phyloP scores from a whole-genome alignment of 2,797 vertebrate species.

The Coracias cyanogaster region DNA sequence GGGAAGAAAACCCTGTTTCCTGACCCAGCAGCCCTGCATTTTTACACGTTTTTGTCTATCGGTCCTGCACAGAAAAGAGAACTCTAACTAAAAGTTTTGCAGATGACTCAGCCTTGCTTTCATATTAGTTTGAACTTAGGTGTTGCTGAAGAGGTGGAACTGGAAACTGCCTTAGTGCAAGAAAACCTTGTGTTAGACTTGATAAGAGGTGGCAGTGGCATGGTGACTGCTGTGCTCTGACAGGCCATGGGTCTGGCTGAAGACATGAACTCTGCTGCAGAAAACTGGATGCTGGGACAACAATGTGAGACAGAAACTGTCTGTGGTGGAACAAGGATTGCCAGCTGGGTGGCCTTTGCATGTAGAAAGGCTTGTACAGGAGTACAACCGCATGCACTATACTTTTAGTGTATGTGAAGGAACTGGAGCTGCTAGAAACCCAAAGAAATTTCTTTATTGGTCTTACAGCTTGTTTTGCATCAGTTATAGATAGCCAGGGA shows the following conservation, averaged over 20 bases:
- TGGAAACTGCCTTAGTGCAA: background rate
- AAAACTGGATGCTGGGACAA: background rate
- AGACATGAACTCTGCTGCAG: rapidly evolving
- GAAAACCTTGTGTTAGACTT: background rate
- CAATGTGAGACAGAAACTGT: background rate
- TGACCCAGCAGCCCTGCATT: background rate
- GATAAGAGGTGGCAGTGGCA: too few species aligned
- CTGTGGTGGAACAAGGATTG: background rate
- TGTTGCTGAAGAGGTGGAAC: background rate
- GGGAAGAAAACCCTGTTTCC: background rate
- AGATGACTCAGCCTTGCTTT: background rate
- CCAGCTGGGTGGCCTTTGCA: background rate
- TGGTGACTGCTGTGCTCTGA: rapidly evolving
- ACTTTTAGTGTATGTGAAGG: background rate
- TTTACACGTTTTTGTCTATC: background rate
- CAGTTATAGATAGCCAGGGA: background rate
- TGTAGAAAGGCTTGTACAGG: background rate
- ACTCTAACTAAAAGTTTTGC: background rate
- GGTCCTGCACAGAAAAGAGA: background rate
- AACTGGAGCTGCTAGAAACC: background rate
- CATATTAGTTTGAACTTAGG: rapidly evolving
- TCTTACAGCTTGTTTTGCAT: background rate
- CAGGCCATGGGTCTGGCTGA: background rate
- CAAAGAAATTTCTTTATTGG: background rate
- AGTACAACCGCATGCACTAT: background rate